Evolutionary conservation across 1,140 invertebrate genomes (phyloP), one percentile per base, ranked within the genome.

Genomic region (Panagrolaimus sp.): DNA sequence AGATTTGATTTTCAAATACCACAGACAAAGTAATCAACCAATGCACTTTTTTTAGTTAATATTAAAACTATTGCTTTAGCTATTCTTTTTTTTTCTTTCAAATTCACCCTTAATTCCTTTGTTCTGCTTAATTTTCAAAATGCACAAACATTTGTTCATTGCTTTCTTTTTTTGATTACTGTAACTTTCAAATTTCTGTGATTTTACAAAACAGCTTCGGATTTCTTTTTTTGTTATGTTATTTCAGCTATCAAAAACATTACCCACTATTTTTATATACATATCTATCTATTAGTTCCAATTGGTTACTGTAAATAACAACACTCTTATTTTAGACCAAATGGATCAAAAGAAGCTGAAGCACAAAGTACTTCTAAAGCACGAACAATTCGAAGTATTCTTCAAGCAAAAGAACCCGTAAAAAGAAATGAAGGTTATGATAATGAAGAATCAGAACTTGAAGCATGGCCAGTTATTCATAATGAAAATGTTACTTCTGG

Each of bases 401-500:
- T 14, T 16, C 31, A 38, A 38, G 31, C 31, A 14, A 16, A 20
- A 27, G 14, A 8, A 27, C 51, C 27, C 20, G 4, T 16, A 9
- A 57, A 57, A 8, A 14, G 2, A 0, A 57, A 57, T 11, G 27
- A 57, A 20, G 51, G 11, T 57, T 57, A 20, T 11, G 11, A n/a
- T 16, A 16, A 57, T 57, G 11, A 57, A 11, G 51, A 57, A 11
- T 20, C 11, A 1, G 20, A 25, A 20, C 25, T 51, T 0, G 7
- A 51, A 51, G 8, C 51, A 5, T 25, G 9, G 20, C 51, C 51
- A 25, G 20, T 16, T 20, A 25, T 57, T 57, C 27, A 27, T 16
- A 25, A 25, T 57, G 51, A 57, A 16, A 53, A 51, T 53, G 2
- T 31, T 38, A 61, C 51, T n/a, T 57, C 61, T 48, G 74, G 75